Evolutionary conservation across 2,113 vertebrate genomes (phyloP).

Genomic region (Lycocorax pyrrhopterus): DNA sequence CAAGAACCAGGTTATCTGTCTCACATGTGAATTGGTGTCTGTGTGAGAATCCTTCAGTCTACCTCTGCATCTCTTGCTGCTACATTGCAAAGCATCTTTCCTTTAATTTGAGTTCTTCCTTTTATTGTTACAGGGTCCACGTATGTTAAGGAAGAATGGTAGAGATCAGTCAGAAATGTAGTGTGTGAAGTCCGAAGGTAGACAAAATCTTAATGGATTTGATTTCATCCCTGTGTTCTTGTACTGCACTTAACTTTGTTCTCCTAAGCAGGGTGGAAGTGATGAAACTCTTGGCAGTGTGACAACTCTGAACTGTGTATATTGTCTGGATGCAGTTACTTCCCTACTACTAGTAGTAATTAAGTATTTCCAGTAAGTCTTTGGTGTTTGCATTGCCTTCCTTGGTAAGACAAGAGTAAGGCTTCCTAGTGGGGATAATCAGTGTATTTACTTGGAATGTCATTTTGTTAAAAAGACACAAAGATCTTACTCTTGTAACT

Average conservation of each 20-base stretch:
- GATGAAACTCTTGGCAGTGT: neutral
- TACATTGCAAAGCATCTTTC: neutral
- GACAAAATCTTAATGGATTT: neutral
- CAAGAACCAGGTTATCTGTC: neutral
- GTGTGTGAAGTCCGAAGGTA: neutral
- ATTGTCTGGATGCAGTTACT: neutral
- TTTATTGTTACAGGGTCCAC: neutral
- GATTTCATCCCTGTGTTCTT: neutral
- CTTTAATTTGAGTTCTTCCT: neutral
- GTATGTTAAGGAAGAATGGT: neutral
- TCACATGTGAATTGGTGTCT: neutral
- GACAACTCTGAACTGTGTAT: neutral
- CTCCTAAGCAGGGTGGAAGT: neutral
- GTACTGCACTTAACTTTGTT: neutral
- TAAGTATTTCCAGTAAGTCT: neutral
- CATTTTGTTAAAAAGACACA: neutral
- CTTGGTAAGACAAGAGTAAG: neutral
- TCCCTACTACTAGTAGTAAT: neutral
- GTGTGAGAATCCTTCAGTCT: neutral
- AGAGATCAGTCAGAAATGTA: neutral
- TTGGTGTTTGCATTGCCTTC: neutral
- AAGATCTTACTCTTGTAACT: neutral
- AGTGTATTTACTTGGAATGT: neutral
- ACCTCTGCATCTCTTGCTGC: neutral
- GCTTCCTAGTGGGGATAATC: neutral